Evolutionary conservation across 2,113 vertebrate species (phyloP), one percentile per base, ranked within the genome.

Genomic region (Mugil cephalus): DNA sequence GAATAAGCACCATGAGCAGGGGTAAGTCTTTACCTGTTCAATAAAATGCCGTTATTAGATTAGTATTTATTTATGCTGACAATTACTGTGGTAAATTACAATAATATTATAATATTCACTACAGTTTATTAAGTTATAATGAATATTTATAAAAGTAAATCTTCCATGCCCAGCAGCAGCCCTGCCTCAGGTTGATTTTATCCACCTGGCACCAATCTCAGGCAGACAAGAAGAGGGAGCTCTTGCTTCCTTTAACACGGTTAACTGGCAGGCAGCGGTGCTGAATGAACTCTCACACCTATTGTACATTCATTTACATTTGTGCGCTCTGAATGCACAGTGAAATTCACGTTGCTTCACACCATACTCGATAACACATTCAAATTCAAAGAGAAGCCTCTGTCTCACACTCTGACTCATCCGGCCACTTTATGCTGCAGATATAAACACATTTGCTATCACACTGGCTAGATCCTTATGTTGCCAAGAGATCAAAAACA

Each of bases 191-290:
- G 65, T 55, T 71, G 15, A 47, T 70, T 75, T 72, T 46, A 48
- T 67, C 69, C 73, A 67, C 52, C 62, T 76, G 69, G 45, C 47
- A 55, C 10, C 58, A 79, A 52, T 84, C 78, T 60, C 84, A 80
- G 60, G 48, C 55, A 86, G 59, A 89, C 86, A 92, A 89, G 91
- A 90, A 89, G 88, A 91, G 87, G 90, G 88, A 90, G 88, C 88
- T 83, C 83, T 89, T 82, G 85, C 83, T 54, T 85, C 74, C 83
- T 79, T 74, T 79, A 84, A 72, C 42, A 58, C 47, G n/a, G 47
- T 54, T 67, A 71, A 61, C 77, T 81, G 55, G 46, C 83, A 79
- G 74, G 30, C 79, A 66, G 45, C 51, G 39, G 65, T 34, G 50
- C 40, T 59, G 21, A 35, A 40, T 59, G 34, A 52, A 72, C 53